Evolutionary conservation across 2,797 vertebrate species (phyloP).

Genomic region (Rhinatrema bivittatum): DNA sequence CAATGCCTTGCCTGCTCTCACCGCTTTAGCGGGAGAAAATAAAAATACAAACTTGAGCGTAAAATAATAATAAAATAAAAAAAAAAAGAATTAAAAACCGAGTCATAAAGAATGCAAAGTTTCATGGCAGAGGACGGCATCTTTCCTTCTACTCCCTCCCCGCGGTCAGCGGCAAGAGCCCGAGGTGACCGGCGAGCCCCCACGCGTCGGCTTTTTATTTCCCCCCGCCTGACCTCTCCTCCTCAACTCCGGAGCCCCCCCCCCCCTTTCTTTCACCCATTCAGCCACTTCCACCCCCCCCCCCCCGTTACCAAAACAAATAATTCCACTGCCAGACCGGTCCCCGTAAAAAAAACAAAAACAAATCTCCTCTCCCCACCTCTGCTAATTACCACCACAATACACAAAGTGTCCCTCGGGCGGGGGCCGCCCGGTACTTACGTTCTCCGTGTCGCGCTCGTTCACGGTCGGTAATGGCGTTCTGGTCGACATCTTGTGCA

Average conservation of each 20-base stretch:
- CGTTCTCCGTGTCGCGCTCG: conserved; percentile 87
- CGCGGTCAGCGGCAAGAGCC: no score
- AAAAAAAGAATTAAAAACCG: no score
- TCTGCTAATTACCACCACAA: background rate
- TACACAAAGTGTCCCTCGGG: background rate
- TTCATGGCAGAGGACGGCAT: no score
- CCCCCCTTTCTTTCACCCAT: background rate
- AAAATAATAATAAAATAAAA: no score
- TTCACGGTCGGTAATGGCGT: conserved; percentile 93
- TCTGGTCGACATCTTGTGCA: conserved; percentile 80
- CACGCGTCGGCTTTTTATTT: background rate
- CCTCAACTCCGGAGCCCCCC: no score
- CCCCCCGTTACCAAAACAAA: background rate
- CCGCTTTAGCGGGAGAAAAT: no score
- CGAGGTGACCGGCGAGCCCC: no score
- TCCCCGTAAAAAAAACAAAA: background rate
- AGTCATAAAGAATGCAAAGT: no score
- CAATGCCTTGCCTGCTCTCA: no score
- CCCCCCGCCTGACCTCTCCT: no score
- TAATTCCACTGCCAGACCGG: background rate
- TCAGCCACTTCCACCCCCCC: background rate
- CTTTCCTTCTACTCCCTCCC: no score
- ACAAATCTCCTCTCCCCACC: background rate
- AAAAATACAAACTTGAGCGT: no score
- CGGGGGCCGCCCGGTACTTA: conserved; percentile 52